These are phyloP conservation scores for Ctenosaura bakeri DNA, from an alignment of 2,797 vertebrate species.

Conservation along the genomic window DNA sequence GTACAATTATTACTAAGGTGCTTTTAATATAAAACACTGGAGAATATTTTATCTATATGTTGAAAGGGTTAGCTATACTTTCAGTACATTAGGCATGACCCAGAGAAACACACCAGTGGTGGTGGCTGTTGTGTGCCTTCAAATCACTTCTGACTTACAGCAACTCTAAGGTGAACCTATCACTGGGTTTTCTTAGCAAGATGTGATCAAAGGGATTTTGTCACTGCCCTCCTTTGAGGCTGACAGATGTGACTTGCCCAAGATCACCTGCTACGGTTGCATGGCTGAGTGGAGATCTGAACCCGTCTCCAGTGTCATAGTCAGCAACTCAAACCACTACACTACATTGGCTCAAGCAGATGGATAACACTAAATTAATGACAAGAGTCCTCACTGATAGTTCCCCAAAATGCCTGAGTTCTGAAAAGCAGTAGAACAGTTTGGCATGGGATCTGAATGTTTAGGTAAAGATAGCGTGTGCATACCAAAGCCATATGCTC, in stretches of 20 bases:
- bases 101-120: background rate
- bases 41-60: background rate
- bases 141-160: no score
- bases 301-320: no score
- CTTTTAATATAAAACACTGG: background rate
- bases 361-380: background rate
- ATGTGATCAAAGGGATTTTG: no score
- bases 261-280: no score
- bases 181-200: no score
- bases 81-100: background rate
- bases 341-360: background rate
- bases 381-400: background rate
- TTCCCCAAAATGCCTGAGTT: background rate
- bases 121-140: no score
- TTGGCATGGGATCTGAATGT: background rate
- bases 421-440: background rate
- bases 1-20: background rate
- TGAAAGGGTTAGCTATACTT: background rate
- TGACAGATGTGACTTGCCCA: no score
- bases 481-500: background rate
- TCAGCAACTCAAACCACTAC: no score
- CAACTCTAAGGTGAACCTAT: no score
- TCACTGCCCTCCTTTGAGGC: no score
- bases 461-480: background rate
- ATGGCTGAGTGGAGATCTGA: no score